phyloP scores from a whole-genome alignment of 2,888 invertebrate species.

The Priocnemis perturbator region DNA sequence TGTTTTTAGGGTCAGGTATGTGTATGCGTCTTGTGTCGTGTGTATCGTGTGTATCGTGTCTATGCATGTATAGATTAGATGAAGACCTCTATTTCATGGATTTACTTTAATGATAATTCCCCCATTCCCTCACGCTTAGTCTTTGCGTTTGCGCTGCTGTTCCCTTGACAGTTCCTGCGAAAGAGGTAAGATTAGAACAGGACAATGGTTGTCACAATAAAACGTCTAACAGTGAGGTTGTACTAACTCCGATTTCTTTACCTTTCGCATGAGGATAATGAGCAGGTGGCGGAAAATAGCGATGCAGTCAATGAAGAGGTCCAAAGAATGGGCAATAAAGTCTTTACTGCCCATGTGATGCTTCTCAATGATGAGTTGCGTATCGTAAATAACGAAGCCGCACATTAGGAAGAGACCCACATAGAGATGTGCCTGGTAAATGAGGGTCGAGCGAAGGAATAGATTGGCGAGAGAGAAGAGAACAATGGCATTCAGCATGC shows the following conservation, averaged over 20 bases:
- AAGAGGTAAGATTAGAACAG: background rate
- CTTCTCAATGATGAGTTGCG: constrained; percentile 97
- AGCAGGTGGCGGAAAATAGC: constrained; percentile 94
- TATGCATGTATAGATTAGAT: constrained; percentile 71
- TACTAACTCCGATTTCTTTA: constrained; percentile 74
- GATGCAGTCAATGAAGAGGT: constrained; percentile 96
- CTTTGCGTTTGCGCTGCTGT: constrained; percentile 66
- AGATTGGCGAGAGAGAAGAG: constrained; percentile 88
- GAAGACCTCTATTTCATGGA: constrained; percentile 74
- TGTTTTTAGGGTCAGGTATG: constrained; percentile 51
- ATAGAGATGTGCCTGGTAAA: constrained; percentile 91
- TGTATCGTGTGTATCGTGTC: constrained; percentile 55
- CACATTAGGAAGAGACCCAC: constrained; percentile 94
- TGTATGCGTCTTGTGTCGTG: constrained; percentile 28
- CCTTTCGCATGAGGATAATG: constrained; percentile 93
- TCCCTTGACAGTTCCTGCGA: constrained; percentile 61
- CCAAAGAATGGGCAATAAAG: constrained; percentile 93
- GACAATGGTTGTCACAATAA: background rate
- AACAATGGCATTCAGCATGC: constrained; percentile 87
- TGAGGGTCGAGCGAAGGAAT: constrained; percentile 88
- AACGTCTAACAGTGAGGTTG: background rate
- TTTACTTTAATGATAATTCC: constrained; percentile 68
- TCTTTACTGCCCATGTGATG: constrained; percentile 93
- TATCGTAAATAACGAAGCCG: constrained; percentile 96
- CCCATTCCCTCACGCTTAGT: constrained; percentile 51